These are phyloP conservation scores for Clarias batrachus DNA, from an alignment of 2,113 vertebrate genomes.

Conservation along the genomic window DNA sequence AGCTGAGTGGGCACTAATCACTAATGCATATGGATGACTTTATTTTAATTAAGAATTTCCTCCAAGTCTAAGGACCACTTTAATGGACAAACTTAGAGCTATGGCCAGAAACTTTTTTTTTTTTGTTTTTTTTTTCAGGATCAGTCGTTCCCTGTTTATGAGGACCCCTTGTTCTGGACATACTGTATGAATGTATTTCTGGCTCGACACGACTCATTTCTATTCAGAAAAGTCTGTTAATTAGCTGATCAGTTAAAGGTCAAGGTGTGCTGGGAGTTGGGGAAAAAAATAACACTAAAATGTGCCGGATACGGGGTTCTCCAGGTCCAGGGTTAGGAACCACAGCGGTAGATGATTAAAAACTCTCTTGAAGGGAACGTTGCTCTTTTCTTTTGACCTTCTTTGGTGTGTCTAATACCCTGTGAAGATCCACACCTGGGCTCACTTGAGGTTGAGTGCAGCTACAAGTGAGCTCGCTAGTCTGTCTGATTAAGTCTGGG, in stretches of 20 bases:
- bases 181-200: too few species aligned
- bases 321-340: too few species aligned
- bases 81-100: background rate
- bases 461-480: background rate
- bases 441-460: background rate
- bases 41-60: background rate
- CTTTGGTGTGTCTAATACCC: constrained; percentile 6
- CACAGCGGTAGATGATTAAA: background rate
- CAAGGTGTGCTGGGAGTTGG: too few species aligned
- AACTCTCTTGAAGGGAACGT: background rate
- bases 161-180: too few species aligned
- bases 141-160: too few species aligned
- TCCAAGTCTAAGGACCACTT: background rate
- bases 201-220: too few species aligned
- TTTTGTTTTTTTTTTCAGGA: background rate
- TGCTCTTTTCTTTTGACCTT: constrained; percentile 1
- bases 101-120: background rate
- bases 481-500: constrained; percentile 6
- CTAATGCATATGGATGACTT: background rate
- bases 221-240: too few species aligned
- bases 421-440: constrained; percentile 23
- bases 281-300: too few species aligned
- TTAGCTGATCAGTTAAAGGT: too few species aligned
- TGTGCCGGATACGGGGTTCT: too few species aligned
- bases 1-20: background rate